A percentile compares a stretch with the other conserved stretches of the same genome.
Conservation (phyloP, 2,888 invertebrate species). For the Hypolimnas misippus region DNA sequence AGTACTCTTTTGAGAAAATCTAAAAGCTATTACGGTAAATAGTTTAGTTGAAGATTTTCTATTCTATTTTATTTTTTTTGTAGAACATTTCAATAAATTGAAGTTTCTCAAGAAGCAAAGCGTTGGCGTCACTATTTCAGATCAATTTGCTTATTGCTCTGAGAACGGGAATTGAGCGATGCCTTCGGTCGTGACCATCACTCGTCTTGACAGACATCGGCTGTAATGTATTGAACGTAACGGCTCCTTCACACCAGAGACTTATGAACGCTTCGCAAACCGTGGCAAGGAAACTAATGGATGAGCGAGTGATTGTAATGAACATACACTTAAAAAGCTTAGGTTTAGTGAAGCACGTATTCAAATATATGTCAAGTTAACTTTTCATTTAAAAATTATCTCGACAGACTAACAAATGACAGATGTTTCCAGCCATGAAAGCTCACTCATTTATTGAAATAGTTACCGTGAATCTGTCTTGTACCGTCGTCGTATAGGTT, state of each 20-base stretch:
- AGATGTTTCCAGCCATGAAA: too few relatives aligned
- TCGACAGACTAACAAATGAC: too few relatives aligned
- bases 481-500: too few relatives aligned
- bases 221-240: constrained; percentile 9
- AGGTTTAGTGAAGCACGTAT: too few relatives aligned
- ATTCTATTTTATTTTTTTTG: neutral
- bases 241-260: neutral
- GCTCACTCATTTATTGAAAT: too few relatives aligned
- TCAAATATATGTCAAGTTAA: too few relatives aligned
- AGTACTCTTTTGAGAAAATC: neutral
- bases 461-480: too few relatives aligned
- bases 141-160: constrained; percentile 24
- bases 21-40: neutral
- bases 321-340: too few relatives aligned
- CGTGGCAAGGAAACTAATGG: neutral
- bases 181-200: constrained; percentile 11
- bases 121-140: neutral
- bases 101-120: neutral
- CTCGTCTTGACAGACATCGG: constrained; percentile 7
- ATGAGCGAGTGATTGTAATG: too few relatives aligned
- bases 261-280: neutral
- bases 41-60: too few relatives aligned
- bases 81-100: neutral
- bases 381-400: too few relatives aligned
- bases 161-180: constrained; percentile 15